Evolutionary conservation across 2,797 vertebrate species (phyloP).

Genomic region (Otolemur crassicaudatus): DNA sequence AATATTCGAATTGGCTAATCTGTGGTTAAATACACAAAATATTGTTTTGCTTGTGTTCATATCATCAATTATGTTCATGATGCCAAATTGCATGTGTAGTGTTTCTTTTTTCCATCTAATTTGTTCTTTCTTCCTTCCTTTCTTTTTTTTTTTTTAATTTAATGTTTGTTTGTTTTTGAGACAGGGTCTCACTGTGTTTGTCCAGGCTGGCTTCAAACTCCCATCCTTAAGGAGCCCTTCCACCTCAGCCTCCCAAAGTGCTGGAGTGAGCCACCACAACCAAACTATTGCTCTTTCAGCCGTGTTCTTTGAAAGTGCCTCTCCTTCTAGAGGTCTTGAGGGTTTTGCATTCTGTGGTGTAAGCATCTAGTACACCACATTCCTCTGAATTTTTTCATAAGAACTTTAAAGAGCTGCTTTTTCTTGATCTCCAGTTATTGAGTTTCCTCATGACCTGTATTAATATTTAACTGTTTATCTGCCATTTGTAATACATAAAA

Average conservation of each 20-base stretch:
- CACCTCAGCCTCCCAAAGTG: not conserved
- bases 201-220: not conserved
- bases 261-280: not conserved
- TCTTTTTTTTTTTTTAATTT: no score
- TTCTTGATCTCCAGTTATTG: not conserved
- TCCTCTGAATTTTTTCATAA: not conserved
- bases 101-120: not conserved
- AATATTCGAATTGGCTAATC: not conserved
- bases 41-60: not conserved
- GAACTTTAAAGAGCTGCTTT: not conserved
- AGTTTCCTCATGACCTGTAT: not conserved
- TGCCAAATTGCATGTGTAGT: not conserved
- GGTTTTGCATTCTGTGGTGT: not conserved
- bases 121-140: not conserved
- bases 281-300: not conserved
- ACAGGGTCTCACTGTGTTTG: not conserved
- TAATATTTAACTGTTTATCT: not conserved
- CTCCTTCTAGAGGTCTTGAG: not conserved
- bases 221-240: not conserved
- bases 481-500: not conserved
- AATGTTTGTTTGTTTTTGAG: not conserved
- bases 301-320: not conserved
- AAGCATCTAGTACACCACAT: not conserved
- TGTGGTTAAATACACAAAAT: not conserved
- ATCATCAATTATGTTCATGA: not conserved